phyloP scores from a whole-genome alignment of 1,140 invertebrate species.

The Drosophila lacteicornis region DNA sequence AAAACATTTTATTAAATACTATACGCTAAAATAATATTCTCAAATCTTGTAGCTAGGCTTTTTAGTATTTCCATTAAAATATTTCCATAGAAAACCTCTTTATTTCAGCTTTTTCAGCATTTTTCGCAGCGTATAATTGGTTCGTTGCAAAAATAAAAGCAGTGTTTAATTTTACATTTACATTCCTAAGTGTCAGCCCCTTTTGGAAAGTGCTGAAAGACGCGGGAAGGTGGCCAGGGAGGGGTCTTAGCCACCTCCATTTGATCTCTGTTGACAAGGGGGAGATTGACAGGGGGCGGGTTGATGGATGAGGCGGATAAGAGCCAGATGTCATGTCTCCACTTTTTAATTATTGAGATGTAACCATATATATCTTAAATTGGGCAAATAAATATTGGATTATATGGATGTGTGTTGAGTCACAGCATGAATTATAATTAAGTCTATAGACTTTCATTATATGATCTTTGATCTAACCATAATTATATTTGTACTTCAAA shows the following conservation, averaged over 20 bases:
- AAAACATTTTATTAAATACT: background rate
- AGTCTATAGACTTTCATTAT: background rate
- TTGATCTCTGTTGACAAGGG: constrained; percentile 40
- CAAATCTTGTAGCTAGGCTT: too few species aligned
- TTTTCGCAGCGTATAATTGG: constrained; percentile 27
- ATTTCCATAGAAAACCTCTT: background rate
- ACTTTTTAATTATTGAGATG: constrained; percentile 22
- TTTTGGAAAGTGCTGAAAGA: constrained; percentile 43
- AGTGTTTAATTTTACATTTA: constrained; percentile 71
- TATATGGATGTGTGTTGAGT: background rate
- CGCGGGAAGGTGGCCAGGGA: constrained; percentile 32
- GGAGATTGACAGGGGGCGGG: constrained; percentile 5
- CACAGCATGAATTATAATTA: background rate
- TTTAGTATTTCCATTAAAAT: background rate
- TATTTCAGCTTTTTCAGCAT: background rate
- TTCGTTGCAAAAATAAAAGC: constrained; percentile 50
- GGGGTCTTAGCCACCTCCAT: constrained; percentile 35
- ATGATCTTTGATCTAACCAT: background rate
- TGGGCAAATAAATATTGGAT: constrained; percentile 9
- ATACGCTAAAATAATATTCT: background rate
- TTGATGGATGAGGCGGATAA: constrained; percentile 5
- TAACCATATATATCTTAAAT: constrained; percentile 8
- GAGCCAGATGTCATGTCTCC: constrained; percentile 11
- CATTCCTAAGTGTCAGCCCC: constrained; percentile 46
- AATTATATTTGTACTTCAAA: too few species aligned